Evolutionary conservation across 2,888 invertebrate species (phyloP).

Genomic region (Anthophora plumipes): DNA sequence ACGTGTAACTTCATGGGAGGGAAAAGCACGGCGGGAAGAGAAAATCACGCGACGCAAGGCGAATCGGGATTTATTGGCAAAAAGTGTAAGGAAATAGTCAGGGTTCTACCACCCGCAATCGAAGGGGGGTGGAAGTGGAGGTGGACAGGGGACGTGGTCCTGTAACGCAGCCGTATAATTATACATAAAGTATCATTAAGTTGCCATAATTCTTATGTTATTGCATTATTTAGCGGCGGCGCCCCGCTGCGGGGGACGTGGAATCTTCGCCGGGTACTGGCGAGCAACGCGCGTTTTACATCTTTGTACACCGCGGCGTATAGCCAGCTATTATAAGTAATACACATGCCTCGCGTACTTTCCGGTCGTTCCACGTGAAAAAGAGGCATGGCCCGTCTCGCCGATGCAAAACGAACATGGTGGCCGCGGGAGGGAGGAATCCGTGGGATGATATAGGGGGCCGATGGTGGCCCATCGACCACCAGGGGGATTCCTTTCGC

Average conservation of each 20-base stretch:
- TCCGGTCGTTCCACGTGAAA: constrained; percentile 53
- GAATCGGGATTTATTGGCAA: constrained; percentile 57
- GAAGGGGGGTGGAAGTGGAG: constrained; percentile 46
- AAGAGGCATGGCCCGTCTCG: constrained; percentile 46
- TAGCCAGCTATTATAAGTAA: constrained; percentile 64
- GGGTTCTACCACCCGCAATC: constrained; percentile 56
- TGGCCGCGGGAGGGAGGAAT: constrained; percentile 15
- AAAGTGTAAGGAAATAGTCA: constrained; percentile 37
- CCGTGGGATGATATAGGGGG: constrained; percentile 41
- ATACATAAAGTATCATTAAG: constrained; percentile 83
- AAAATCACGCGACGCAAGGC: constrained; percentile 47
- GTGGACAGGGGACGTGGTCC: constrained; percentile 36
- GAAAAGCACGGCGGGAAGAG: constrained; percentile 7
- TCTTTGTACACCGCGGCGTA: constrained; percentile 55
- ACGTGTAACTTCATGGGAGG: not conserved
- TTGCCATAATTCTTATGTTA: constrained; percentile 83
- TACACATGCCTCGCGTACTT: constrained; percentile 60
- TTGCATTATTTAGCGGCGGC: constrained; percentile 83
- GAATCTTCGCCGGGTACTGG: constrained; percentile 72
- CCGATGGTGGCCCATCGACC: constrained; percentile 23
- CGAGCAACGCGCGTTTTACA: constrained; percentile 65
- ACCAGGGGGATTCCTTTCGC: not conserved
- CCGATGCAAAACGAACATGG: constrained; percentile 25
- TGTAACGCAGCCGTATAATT: constrained; percentile 76
- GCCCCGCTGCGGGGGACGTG: constrained; percentile 78